A percentile compares a stretch with the other conserved stretches of the same genome.
Evolutionary conservation across 2,797 vertebrate species (phyloP).

Genomic region (Crotalus adamanteus): DNA sequence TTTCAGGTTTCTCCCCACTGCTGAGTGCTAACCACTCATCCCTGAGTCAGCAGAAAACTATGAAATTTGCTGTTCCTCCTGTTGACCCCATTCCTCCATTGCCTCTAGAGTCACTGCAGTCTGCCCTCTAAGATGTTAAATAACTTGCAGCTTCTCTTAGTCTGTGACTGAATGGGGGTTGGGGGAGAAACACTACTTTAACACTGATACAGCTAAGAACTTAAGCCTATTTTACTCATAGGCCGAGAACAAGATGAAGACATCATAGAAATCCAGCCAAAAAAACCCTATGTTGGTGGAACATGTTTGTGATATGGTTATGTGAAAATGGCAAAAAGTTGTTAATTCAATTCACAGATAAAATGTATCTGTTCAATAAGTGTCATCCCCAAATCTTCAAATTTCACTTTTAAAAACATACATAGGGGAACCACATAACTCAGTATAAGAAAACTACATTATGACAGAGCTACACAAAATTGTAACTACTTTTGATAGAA

Average conservation of each 20-base stretch:
- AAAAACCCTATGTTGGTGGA: no score
- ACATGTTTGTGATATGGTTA: not conserved
- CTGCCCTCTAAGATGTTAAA: not conserved
- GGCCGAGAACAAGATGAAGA: not conserved
- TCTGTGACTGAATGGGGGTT: not conserved
- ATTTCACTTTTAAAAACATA: not conserved
- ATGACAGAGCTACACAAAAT: not conserved
- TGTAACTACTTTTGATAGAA: not conserved
- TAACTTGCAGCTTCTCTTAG: not conserved
- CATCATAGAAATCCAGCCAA: not conserved
- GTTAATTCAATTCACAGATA: not conserved
- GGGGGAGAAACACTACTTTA: not conserved
- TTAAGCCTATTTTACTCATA: not conserved
- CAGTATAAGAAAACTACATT: not conserved
- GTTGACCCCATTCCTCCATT: not conserved
- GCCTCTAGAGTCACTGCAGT: not conserved
- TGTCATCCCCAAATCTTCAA: not conserved
- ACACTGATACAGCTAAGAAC: not conserved
- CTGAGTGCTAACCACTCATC: not conserved
- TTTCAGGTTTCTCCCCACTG: not conserved
- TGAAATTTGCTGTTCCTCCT: not conserved
- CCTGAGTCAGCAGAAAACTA: not conserved
- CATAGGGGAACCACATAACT: not conserved
- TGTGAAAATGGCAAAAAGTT: not conserved
- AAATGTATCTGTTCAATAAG: not conserved